A percentile compares a stretch with the other conserved stretches of the same genome.
phyloP scores from a whole-genome alignment of 2,888 invertebrate species.

The Cetonia aurata region DNA sequence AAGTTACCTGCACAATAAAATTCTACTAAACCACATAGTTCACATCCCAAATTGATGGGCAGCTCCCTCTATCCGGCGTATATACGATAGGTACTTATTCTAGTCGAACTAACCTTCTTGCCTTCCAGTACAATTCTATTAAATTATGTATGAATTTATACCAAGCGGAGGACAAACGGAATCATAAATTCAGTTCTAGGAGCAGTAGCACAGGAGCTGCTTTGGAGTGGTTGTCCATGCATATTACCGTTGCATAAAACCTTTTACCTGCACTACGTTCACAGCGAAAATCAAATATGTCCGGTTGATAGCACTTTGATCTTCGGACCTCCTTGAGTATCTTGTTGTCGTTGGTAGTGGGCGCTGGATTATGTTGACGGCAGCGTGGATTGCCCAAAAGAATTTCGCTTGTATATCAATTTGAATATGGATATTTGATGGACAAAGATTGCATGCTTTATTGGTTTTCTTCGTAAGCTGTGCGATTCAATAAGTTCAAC shows the following conservation, averaged over 20 bases:
- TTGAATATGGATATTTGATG: too few species aligned
- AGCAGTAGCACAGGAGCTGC: background rate
- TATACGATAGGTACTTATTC: too few species aligned
- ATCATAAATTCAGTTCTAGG: slow-evolving; percentile 32
- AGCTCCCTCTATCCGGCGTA: too few species aligned
- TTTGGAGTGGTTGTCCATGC: slow-evolving; percentile 1
- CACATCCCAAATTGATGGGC: too few species aligned
- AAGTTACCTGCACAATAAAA: too few species aligned
- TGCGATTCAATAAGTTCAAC: too few species aligned
- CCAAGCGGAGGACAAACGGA: slow-evolving; percentile 26
- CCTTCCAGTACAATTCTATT: background rate
- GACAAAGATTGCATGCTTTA: too few species aligned
- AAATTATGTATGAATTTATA: slow-evolving; percentile 31
- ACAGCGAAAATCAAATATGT: slow-evolving; percentile 27
- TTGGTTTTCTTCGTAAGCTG: too few species aligned
- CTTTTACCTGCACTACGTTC: background rate
- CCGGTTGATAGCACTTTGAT: slow-evolving; percentile 4
- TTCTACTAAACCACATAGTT: too few species aligned
- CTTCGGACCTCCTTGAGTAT: slow-evolving; percentile 4
- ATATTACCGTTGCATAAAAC: slow-evolving; percentile 31
- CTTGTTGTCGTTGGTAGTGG: background rate
- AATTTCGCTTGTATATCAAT: too few species aligned
- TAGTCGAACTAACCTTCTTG: too few species aligned
- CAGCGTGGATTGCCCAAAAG: background rate
- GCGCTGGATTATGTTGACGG: background rate